Evolutionary conservation across 2,797 vertebrate genomes (phyloP).

Genomic region (Lutjanus campechanus): DNA sequence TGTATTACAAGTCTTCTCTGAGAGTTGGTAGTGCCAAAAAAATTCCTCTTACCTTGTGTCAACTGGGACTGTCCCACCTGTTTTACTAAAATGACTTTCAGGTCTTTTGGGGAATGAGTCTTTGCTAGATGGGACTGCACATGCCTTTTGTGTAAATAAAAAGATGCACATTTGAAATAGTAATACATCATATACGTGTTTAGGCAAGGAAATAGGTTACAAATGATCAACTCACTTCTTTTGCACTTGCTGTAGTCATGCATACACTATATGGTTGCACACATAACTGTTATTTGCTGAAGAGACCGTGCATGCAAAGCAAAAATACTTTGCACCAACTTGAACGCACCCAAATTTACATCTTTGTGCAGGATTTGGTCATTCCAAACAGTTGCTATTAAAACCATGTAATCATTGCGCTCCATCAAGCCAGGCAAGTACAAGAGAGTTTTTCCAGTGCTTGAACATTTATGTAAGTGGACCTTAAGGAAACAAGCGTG

Average conservation of each 20-base stretch:
- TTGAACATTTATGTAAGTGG: background rate
- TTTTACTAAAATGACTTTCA: conserved; percentile 8
- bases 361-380: background rate
- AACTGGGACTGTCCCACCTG: conserved; percentile 27
- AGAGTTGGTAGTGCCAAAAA: conserved; percentile 17
- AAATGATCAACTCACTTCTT: background rate
- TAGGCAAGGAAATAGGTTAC: background rate
- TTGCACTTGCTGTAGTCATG: background rate
- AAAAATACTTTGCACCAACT: background rate
- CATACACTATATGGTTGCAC: background rate
- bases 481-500: background rate
- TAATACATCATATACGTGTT: background rate
- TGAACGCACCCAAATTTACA: background rate
- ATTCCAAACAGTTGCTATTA: background rate
- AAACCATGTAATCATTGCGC: background rate
- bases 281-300: background rate
- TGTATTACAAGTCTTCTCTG: conserved; percentile 13
- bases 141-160: conserved; percentile 2
- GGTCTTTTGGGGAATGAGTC: background rate
- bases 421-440: background rate
- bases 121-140: no score
- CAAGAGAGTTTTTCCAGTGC: background rate
- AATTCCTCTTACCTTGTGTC: background rate
- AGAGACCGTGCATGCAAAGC: background rate
- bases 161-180: background rate